Base-by-base conservation (phyloP, 1,140 invertebrate genomes). In the Mycetomoellerius zeteki region DNA sequence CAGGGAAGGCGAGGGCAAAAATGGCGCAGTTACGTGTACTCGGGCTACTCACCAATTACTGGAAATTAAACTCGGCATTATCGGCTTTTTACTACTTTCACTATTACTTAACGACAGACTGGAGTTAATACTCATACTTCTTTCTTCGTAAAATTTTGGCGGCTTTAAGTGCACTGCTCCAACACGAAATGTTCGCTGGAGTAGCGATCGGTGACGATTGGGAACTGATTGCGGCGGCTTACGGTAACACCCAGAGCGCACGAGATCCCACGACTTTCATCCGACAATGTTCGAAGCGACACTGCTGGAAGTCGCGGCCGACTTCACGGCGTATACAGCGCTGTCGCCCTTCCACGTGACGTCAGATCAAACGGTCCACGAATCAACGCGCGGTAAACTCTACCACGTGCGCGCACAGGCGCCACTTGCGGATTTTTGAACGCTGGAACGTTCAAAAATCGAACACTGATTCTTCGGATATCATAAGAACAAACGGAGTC, bases 81-180 rank as follows among this genome's bases (percentile, higher is more conserved):
- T 94, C 81, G 94, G 92, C 90, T 95, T 95, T 94, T 95, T 94
- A 95, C 93, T 96, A 92, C 91, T 94, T 92, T 94, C 93, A 92
- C 94, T 95, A 93, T 95, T 94, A 95, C 92, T 95, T 93, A 95
- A 95, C 92, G 94, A 92, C 92, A 94, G 89, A 92, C 86, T 92
- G 86, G 94, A 94, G 92, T 94, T 94, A 95, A 95, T 94, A 95
- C 91, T 96, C 95, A 95, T 96, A 92, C 93, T 95, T 96, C 92
- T 94, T 95, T 91, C 88, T 95, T 93, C 92, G 91, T 92, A 93
- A 92, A 93, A 93, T 93, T 75, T 94, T 94, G 94, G 85, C 87
- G 91, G 87, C 86, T 89, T 92, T 90, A 85, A 88, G 87, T 86
- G 56, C 71, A 89, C 85, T 87, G 84, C 62, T 56, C 14, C 50